Evolutionary conservation across 2,797 vertebrate genomes (phyloP).

Genomic region (Parambassis ranga): DNA sequence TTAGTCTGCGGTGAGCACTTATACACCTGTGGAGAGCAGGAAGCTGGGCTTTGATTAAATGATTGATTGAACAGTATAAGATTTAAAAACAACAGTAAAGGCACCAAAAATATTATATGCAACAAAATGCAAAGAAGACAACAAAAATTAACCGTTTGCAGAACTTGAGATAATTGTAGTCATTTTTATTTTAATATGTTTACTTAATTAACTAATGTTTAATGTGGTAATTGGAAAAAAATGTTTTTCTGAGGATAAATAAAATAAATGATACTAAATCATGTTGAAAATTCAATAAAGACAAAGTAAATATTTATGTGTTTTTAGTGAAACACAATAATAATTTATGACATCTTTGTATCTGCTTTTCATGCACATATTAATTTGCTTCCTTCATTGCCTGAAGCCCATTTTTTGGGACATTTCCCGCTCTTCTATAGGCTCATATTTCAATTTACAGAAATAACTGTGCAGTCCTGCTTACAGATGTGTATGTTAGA

Average conservation of each 20-base stretch:
- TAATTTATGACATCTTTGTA: no score
- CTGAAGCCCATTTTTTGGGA: background rate
- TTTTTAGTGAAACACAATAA: no score
- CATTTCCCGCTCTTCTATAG: background rate
- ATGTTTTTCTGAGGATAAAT: background rate
- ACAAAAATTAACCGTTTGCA: no score
- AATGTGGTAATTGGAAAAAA: no score
- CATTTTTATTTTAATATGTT: no score
- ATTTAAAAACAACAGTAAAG: background rate
- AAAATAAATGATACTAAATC: no score
- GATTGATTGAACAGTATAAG: no score
- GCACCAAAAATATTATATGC: background rate
- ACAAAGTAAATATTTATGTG: background rate
- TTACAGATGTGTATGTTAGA: conserved; percentile 19
- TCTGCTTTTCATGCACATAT: conserved; percentile 26
- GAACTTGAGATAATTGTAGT: no score
- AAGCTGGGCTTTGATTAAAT: background rate
- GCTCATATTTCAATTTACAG: conserved; percentile 2
- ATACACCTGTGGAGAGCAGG: background rate
- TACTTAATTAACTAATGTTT: no score
- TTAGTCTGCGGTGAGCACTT: background rate
- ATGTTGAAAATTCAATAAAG: background rate
- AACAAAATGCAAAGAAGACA: background rate
- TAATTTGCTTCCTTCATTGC: background rate
- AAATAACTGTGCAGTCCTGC: conserved; percentile 22